phyloP scores from a whole-genome alignment of 2,888 invertebrate species.

The Andrena fulva region DNA sequence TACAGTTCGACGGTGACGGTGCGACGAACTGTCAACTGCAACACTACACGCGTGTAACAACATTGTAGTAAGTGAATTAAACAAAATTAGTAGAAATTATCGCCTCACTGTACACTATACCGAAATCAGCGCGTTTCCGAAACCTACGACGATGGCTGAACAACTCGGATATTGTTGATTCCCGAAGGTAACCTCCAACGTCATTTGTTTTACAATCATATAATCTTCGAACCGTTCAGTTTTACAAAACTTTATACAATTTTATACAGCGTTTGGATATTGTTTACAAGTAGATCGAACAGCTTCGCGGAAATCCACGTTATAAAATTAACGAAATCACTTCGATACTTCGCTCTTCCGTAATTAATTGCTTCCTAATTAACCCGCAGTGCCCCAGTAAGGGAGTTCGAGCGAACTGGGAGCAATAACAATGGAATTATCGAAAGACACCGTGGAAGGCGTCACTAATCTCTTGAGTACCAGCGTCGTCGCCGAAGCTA shows the following conservation, averaged over 20 bases:
- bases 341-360: not conserved
- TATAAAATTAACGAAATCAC: not conserved
- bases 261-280: not conserved
- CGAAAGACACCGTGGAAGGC: slow-evolving; percentile 69
- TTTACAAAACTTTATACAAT: not conserved
- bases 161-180: not conserved
- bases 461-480: slow-evolving; percentile 70
- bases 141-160: not conserved
- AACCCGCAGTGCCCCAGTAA: not conserved
- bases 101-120: not conserved
- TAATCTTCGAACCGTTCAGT: not conserved
- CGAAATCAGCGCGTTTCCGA: not conserved
- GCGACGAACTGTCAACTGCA: not conserved
- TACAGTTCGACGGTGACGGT: not conserved
- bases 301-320: not conserved
- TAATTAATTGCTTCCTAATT: not conserved
- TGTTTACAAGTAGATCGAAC: not conserved
- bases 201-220: not conserved
- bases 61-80: not conserved
- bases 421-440: slow-evolving; percentile 74
- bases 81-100: not conserved
- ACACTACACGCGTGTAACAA: too few species aligned
- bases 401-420: not conserved
- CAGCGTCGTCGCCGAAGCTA: slow-evolving; percentile 74
- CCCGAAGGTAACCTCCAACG: slow-evolving; percentile 29